These are phyloP conservation scores for Rhinolophus ferrumequinum DNA, from an alignment of 2,113 vertebrate genomes.

Conservation along the genomic window DNA sequence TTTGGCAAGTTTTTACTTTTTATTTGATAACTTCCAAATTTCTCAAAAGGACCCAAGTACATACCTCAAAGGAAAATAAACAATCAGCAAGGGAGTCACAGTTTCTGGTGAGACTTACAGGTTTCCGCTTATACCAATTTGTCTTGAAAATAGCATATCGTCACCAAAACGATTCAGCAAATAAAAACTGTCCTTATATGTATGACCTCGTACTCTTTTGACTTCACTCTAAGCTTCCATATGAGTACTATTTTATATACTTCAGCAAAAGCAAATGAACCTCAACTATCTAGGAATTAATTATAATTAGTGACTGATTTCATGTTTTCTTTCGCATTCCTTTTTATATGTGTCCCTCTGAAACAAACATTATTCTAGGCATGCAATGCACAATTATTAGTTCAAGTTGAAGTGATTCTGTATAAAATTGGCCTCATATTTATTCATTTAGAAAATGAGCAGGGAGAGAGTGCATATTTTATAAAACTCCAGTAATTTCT, in stretches of 20 bases:
- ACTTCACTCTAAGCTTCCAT: conserved; percentile 20
- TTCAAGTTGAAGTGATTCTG: conserved; percentile 76
- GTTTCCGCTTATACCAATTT: conserved; percentile 15
- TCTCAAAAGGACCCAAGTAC: not conserved
- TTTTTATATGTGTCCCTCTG: conserved; percentile 66
- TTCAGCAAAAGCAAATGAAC: conserved; percentile 68
- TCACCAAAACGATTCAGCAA: conserved; percentile 23
- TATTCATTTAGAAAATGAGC: conserved; percentile 79
- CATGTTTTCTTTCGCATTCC: conserved; percentile 72
- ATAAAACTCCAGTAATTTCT: conserved; percentile 71
- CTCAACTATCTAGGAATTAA: conserved; percentile 71
- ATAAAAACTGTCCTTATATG: conserved; percentile 44
- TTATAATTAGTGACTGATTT: conserved; percentile 75
- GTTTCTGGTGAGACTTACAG: not conserved
- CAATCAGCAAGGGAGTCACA: not conserved
- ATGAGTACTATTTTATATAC: conserved; percentile 63
- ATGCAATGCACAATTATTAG: conserved; percentile 77
- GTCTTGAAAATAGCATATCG: not conserved
- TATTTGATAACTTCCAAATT: conserved; percentile 28
- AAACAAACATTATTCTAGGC: conserved; percentile 76
- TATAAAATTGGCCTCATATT: conserved; percentile 78
- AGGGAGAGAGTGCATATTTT: conserved; percentile 72
- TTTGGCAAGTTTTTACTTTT: conserved; percentile 29
- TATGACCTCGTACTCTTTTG: not conserved
- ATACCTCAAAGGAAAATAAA: not conserved